These are phyloP conservation scores for Ostrea edulis DNA, from an alignment of 1,140 invertebrate genomes.

Conservation along the genomic window DNA sequence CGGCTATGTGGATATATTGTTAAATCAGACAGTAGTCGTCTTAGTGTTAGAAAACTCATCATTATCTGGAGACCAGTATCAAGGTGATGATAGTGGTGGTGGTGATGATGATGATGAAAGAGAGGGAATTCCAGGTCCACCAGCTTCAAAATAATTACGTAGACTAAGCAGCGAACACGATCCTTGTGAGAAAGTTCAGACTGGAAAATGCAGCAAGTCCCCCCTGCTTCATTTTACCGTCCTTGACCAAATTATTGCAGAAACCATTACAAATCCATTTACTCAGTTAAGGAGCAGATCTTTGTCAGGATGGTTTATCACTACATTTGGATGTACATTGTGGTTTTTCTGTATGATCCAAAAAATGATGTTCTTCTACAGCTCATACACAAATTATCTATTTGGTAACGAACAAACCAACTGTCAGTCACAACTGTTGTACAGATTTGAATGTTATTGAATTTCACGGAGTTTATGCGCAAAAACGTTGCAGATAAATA, in stretches of 20 bases:
- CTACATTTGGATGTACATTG: slow-evolving; percentile 37
- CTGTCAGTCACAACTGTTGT: neutral
- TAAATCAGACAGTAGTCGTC: slow-evolving; percentile 13
- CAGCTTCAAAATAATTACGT: neutral
- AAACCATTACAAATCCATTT: slow-evolving; percentile 44
- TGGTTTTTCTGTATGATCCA: slow-evolving; percentile 15
- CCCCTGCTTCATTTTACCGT: neutral
- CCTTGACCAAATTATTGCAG: slow-evolving; percentile 12
- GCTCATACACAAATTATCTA: neutral
- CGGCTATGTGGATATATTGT: slow-evolving; percentile 28
- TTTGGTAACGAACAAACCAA: neutral
- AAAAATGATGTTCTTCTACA: slow-evolving; percentile 31
- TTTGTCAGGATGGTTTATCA: neutral
- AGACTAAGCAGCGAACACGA: neutral
- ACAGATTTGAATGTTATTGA: neutral
- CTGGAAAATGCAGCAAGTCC: neutral
- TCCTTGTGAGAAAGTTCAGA: too few species aligned
- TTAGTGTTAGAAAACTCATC: neutral
- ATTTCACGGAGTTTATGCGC: neutral
- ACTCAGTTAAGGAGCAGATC: neutral
- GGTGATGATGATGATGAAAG: neutral
- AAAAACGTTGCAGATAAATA: neutral
- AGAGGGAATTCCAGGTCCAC: too few species aligned
- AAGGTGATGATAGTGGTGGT: neutral
- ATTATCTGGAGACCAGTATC: too few species aligned